Evolutionary conservation across 2,113 vertebrate genomes (phyloP), one percentile per base, ranked within the genome.

Genomic region (Carassius gibelio): DNA sequence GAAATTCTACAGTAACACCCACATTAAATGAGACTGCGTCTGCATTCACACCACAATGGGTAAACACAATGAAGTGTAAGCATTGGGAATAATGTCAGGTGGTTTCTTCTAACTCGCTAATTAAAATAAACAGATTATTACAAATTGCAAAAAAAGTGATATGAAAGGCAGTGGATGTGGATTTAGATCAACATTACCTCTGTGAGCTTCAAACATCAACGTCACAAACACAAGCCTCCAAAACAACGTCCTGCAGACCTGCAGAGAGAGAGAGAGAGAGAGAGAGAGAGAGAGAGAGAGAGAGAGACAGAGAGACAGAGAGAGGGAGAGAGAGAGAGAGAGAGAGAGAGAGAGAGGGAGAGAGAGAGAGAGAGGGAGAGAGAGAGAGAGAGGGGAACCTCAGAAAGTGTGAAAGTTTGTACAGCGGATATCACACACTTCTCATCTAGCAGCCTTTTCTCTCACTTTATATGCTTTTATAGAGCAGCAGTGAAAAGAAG

Each of bases 251-350:
- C 15, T n/a, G 57, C 8, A 19, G 83, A 85, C 13, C 87, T 88
- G 61, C 17, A 85, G 50, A 52, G 50, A 52, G 13, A 52, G 48
- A n/a, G 7, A 26, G 19, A 11, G 8, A 17, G 0, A n/a, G 4
- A 26, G 13, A 11, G 8, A 17, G 0, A n/a, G 4, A 26, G 19
- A 11, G 1, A 10, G 0, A n/a, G 7, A 26, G 13, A 11, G 8
- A 17, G 0, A n/a, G 4, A 26, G 19, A 11, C 5, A 17, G 0
- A n/a, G 4, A 26, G 19, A 11, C 5, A 17, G 0, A 17, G 4
- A 26, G 13, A 11, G 5, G 10, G 0, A n/a, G 7, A 19, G 5
- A 11, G 8, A 17, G 0, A n/a, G 1, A 26, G 19, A 11, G 8
- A 15, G 0, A n/a, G 4, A 19, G 13, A 11, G 8, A 15, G 0